These are phyloP conservation scores for Puma concolor DNA, from an alignment of 2,113 vertebrate species.

Conservation along the genomic window DNA sequence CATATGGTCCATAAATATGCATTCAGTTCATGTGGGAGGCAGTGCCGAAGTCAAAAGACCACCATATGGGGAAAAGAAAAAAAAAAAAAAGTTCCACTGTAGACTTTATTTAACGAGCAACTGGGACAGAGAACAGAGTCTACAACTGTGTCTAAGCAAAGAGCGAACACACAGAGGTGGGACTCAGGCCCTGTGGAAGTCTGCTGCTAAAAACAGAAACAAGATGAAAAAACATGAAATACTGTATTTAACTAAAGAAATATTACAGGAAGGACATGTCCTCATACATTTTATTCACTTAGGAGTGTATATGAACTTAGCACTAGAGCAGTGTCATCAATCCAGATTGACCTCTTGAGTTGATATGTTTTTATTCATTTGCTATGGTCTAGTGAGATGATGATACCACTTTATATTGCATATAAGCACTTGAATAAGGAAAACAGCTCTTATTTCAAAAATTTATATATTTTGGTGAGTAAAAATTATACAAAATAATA, in stretches of 20 bases:
- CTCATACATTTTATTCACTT: background rate
- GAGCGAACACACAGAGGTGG: background rate
- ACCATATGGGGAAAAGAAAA: background rate
- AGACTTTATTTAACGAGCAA: background rate
- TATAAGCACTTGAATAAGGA: background rate
- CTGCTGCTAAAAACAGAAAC: background rate
- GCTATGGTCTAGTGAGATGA: background rate
- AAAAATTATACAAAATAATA: constrained; percentile 7
- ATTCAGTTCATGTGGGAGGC: background rate
- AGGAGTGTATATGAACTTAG: background rate
- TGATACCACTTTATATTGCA: background rate
- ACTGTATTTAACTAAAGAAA: background rate
- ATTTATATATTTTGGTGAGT: background rate
- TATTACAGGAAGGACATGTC: background rate
- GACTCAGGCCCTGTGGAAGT: background rate
- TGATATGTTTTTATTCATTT: constrained; percentile 19
- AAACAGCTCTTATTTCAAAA: background rate
- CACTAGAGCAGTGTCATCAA: background rate
- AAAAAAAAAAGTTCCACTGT: background rate
- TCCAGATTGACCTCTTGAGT: background rate
- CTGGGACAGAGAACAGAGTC: background rate
- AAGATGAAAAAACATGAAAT: background rate
- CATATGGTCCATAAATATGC: background rate
- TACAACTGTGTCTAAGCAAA: background rate
- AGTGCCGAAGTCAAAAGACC: background rate